Conservation (phyloP, 1,140 invertebrate genomes). For the Zaprionus gabonicus region DNA sequence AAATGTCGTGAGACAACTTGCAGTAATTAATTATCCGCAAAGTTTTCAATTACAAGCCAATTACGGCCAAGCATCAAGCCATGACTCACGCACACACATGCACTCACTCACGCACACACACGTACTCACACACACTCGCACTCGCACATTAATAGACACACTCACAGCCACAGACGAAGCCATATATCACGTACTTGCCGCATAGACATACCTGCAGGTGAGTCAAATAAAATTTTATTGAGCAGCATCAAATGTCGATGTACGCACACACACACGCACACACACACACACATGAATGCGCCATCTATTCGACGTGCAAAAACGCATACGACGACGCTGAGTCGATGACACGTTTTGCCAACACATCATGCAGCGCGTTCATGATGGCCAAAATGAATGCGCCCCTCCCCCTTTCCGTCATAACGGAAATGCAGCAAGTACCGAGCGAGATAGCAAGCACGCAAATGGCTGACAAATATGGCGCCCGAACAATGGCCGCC, state of each 20-base stretch:
- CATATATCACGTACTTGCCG: slow-evolving; percentile 19
- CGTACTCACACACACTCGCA: slow-evolving; percentile 1
- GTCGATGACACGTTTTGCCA: slow-evolving; percentile 74
- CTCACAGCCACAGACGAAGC: slow-evolving; percentile 12
- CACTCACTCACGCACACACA: background rate
- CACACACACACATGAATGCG: background rate
- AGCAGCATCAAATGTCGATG: slow-evolving; percentile 35
- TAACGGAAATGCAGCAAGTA: slow-evolving; percentile 57
- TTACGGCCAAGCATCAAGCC: slow-evolving; percentile 58
- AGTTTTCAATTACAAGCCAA: slow-evolving; percentile 79
- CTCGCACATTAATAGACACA: background rate
- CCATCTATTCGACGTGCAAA: slow-evolving; percentile 14
- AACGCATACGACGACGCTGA: slow-evolving; percentile 2
- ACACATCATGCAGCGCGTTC: slow-evolving; percentile 64
- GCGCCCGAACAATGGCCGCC: slow-evolving; percentile 40
- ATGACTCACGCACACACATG: slow-evolving; percentile 10
- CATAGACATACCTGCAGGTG: slow-evolving; percentile 1
- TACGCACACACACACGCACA: background rate
- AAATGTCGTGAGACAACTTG: slow-evolving; percentile 76
- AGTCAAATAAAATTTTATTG: slow-evolving; percentile 65
- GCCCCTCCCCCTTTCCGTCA: slow-evolving; percentile 46
- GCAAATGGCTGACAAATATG: slow-evolving; percentile 68
- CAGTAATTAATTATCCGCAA: slow-evolving; percentile 77
- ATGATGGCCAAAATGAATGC: slow-evolving; percentile 68
- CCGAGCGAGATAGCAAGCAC: slow-evolving; percentile 16